Percentiles rank a stretch among this genome's conserved stretches.
phyloP scores from a whole-genome alignment of 1,140 invertebrate species.

The Drosophila bocki region DNA sequence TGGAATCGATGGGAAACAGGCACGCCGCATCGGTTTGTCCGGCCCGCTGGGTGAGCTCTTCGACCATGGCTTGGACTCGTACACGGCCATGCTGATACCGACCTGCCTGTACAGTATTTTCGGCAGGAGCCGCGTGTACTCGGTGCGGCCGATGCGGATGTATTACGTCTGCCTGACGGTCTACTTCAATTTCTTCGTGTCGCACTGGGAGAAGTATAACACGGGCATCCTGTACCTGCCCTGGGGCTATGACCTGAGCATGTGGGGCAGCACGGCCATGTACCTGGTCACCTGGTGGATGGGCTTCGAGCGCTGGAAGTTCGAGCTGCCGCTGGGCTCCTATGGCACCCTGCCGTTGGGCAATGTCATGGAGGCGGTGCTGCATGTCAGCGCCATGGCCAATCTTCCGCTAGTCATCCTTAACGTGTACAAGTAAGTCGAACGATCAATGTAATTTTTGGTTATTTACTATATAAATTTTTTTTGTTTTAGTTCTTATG shows the following conservation, averaged over 20 bases:
- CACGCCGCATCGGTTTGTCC: constrained; percentile 95
- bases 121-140: constrained; percentile 89
- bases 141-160: constrained; percentile 90
- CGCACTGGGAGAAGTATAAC: constrained; percentile 99
- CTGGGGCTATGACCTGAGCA: constrained; percentile 98
- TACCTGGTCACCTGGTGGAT: constrained; percentile 86
- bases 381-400: constrained; percentile 93
- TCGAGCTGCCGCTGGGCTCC: constrained; percentile 88
- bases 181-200: constrained; percentile 95
- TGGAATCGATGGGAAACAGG: constrained; percentile 99
- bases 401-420: constrained; percentile 94
- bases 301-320: constrained; percentile 94
- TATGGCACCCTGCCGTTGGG: constrained; percentile 88
- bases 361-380: constrained; percentile 92
- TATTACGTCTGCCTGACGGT: constrained; percentile 96
- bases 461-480: not conserved
- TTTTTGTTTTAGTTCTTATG: constrained; percentile 87
- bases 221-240: constrained; percentile 97
- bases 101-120: constrained; percentile 97
- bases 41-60: constrained; percentile 98
- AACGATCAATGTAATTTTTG: constrained; percentile 73
- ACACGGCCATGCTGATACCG: constrained; percentile 96
- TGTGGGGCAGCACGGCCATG: constrained; percentile 87
- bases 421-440: constrained; percentile 94
- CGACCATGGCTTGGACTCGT: constrained; percentile 99